Conservation (phyloP, 2,888 invertebrate genomes). For the Agrochola litura region DNA sequence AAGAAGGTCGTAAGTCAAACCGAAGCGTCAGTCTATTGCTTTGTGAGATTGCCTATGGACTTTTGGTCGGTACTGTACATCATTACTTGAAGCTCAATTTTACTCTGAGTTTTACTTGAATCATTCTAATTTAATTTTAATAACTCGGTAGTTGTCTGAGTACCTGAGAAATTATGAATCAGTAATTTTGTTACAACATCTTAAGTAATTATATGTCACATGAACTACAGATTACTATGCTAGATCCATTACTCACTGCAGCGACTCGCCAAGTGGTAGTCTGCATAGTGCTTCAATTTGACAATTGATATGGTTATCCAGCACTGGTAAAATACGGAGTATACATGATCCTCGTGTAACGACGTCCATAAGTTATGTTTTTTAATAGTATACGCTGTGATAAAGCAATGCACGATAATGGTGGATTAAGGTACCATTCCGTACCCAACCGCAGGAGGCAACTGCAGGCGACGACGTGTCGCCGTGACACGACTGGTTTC, state of each 20-base stretch:
- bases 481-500: no score
- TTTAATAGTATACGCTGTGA: slow-evolving; percentile 78
- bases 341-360: slow-evolving; percentile 10
- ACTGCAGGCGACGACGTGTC: no score
- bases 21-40: no score
- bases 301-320: background rate
- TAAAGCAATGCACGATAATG: slow-evolving; percentile 78
- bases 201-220: background rate
- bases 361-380: slow-evolving; percentile 39
- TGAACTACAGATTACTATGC: background rate
- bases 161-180: slow-evolving; percentile 5
- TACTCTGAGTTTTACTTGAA: slow-evolving; percentile 8
- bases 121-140: background rate
- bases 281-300: background rate
- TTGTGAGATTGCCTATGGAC: no score
- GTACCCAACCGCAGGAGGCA: no score
- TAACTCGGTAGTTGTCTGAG: background rate
- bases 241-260: background rate
- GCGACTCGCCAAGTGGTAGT: background rate
- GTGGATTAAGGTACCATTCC: slow-evolving; percentile 18
- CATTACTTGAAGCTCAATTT: background rate
- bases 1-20: no score
- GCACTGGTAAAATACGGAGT: slow-evolving; percentile 25
- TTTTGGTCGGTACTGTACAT: no score
- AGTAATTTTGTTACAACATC: background rate